Percentiles rank a stretch among this genome's conserved stretches.
These are phyloP conservation scores for Patella vulgata DNA, from an alignment of 1,140 invertebrate species.

Conservation along the genomic window DNA sequence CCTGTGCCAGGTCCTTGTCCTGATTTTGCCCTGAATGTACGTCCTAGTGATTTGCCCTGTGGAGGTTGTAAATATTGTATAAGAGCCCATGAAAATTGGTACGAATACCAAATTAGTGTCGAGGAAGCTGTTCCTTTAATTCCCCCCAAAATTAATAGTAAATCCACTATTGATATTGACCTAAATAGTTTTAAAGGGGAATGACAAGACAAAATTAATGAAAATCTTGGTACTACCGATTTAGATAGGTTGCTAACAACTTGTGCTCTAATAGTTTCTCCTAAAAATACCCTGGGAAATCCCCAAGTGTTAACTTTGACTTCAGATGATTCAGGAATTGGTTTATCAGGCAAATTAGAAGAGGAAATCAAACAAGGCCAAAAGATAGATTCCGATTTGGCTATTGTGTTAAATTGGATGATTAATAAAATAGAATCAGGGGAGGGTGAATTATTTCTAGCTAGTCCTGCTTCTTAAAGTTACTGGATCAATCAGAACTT, in stretches of 20 bases:
- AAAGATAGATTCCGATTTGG: background rate
- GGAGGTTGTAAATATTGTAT: slow-evolving; percentile 7
- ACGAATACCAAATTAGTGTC: no score
- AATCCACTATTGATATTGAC: no score
- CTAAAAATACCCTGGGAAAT: no score
- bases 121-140: no score
- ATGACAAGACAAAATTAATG: no score
- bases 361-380: background rate
- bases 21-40: background rate
- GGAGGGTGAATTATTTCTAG: background rate
- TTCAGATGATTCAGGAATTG: background rate
- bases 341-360: background rate
- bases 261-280: no score
- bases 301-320: no score
- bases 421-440: background rate
- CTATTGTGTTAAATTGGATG: background rate
- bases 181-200: no score
- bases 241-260: no score
- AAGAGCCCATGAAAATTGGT: slow-evolving; percentile 1
- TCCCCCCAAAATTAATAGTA: no score
- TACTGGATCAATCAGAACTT: no score
- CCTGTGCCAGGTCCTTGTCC: background rate
- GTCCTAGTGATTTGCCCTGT: slow-evolving; percentile 4
- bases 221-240: no score
- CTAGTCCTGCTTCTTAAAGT: background rate